Evolutionary conservation across 2,797 vertebrate species (phyloP).

Genomic region (Syndactyla subalaris): DNA sequence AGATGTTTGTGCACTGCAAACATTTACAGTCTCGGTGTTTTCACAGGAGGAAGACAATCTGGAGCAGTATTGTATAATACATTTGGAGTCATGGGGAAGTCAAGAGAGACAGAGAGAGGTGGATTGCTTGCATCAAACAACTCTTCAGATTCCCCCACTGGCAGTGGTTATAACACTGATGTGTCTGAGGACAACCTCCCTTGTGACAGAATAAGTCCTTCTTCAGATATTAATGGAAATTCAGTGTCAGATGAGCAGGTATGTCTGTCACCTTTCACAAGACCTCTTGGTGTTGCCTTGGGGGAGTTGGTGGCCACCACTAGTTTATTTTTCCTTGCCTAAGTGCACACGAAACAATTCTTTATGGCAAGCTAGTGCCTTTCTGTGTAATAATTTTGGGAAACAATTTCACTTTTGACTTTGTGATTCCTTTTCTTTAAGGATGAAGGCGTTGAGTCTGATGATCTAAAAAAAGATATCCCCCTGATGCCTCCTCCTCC

Average conservation of each 20-base stretch:
- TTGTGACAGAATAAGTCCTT: constrained; percentile 86
- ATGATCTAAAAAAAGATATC: constrained; percentile 96
- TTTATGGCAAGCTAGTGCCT: background rate
- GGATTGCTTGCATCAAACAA: constrained; percentile 90
- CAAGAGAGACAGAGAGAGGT: constrained; percentile 79
- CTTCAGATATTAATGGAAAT: constrained; percentile 83
- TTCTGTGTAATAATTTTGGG: background rate
- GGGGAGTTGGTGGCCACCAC: background rate
- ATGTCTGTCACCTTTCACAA: background rate
- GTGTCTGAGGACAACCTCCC: constrained; percentile 95
- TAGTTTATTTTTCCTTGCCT: background rate
- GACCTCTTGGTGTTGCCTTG: background rate
- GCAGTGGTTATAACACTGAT: constrained; percentile 97
- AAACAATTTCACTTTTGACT: background rate
- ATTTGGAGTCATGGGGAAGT: constrained; percentile 89
- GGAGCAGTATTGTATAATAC: constrained; percentile 92
- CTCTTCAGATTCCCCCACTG: constrained; percentile 94
- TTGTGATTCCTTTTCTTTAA: constrained; percentile 44
- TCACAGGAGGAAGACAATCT: constrained; percentile 92
- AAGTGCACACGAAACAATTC: background rate
- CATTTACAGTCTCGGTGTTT: background rate
- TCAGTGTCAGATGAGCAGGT: constrained; percentile 97
- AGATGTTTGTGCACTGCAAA: background rate
- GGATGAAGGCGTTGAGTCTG: constrained; percentile 99
- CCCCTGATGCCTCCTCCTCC: constrained; percentile 96